Conservation (phyloP, 2,113 vertebrate species). For the Danionella cerebrum region DNA sequence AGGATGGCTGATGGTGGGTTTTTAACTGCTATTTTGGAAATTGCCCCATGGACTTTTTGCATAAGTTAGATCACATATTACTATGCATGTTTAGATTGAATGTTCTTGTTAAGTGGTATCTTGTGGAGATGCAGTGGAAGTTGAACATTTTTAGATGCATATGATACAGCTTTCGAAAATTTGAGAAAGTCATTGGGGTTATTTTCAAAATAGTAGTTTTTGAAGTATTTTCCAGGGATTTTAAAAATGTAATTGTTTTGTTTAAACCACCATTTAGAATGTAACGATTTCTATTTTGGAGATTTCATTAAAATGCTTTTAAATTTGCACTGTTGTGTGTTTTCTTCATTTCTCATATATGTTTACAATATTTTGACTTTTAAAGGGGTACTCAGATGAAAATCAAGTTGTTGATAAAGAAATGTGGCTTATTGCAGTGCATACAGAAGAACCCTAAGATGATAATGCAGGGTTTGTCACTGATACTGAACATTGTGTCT, state of each 20-base stretch:
- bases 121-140: too few relatives aligned
- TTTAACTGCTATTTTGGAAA: background rate
- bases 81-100: background rate
- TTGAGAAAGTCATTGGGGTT: background rate
- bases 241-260: background rate
- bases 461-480: too few relatives aligned
- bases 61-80: too few relatives aligned
- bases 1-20: constrained; percentile 6
- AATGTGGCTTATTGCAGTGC: too few relatives aligned
- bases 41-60: background rate
- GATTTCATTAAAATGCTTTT: background rate
- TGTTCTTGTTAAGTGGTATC: too few relatives aligned
- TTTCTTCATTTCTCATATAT: background rate
- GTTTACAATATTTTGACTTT: too few relatives aligned
- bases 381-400: too few relatives aligned
- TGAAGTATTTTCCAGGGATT: background rate
- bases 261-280: background rate
- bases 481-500: too few relatives aligned
- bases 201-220: background rate
- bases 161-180: too few relatives aligned
- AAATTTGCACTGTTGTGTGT: background rate
- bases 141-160: too few relatives aligned
- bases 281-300: background rate
- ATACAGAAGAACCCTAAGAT: too few relatives aligned
- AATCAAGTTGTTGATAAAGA: too few relatives aligned